A percentile compares a stretch with the other conserved stretches of the same genome.
Evolutionary conservation across 1,140 invertebrate genomes (phyloP).

Genomic region (Drosophila arawakana): DNA sequence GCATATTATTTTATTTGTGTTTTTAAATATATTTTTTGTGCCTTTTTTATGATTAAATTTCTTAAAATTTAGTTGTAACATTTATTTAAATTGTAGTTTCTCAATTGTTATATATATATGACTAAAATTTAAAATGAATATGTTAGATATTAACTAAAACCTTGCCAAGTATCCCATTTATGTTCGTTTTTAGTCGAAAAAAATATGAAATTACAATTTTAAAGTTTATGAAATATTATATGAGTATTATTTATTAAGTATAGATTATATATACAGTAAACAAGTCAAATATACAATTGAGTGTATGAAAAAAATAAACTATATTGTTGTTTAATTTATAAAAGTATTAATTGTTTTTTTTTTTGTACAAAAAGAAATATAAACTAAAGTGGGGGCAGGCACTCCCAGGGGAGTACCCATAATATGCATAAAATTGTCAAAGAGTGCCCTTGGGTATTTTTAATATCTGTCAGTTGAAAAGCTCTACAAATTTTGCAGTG

Average conservation of each 20-base stretch:
- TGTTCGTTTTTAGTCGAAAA: background rate
- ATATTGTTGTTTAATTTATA: constrained; percentile 4
- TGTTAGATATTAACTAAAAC: too few relatives aligned
- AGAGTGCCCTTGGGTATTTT: constrained; percentile 42
- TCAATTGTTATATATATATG: background rate
- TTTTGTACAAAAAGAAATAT: background rate
- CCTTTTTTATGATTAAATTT: too few relatives aligned
- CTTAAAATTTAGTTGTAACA: too few relatives aligned
- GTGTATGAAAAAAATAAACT: constrained; percentile 30
- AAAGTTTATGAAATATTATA: constrained; percentile 17
- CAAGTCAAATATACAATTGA: constrained; percentile 41
- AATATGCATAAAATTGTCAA: constrained; percentile 42
- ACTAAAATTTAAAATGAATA: too few relatives aligned
- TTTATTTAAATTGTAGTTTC: background rate
- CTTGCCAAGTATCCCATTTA: too few relatives aligned
- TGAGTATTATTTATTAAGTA: constrained; percentile 36
- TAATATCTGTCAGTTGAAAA: constrained; percentile 41
- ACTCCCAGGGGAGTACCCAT: constrained; percentile 20
- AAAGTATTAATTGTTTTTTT: background rate
- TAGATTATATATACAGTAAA: constrained; percentile 46
- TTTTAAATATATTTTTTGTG: too few relatives aligned
- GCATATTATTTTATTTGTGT: too few relatives aligned
- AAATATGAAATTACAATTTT: constrained; percentile 8
- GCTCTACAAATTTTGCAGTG: constrained; percentile 16
- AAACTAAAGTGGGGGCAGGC: background rate